Evolutionary conservation across 2,113 vertebrate species (phyloP), one percentile per base, ranked within the genome.

Genomic region (Rafetus swinhoei): DNA sequence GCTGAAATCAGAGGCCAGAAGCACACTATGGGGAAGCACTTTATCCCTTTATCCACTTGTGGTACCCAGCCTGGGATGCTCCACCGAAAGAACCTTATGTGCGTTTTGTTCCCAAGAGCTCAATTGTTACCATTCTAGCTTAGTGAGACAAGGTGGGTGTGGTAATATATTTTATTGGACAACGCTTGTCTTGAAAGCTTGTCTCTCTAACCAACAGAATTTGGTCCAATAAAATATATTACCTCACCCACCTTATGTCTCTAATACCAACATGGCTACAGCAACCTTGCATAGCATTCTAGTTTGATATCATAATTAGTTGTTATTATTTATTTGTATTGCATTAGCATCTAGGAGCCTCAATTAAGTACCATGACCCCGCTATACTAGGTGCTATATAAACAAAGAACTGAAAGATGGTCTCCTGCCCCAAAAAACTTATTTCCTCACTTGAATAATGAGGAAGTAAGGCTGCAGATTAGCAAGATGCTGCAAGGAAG

Each of bases 401-500:
- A 72, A n/a, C 65, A 35, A 16, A 72, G 65, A 72, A 72, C n/a
- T 9, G 3, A 72, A 72, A 72, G 9, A 35, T 19, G 16, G 16
- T 69, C 32, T 69, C 32, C 65, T 69, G 29, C 29, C 62, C 62
- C 15, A 65, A 62, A 65, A 6, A 65, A 3, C 29, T 1, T 72
- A 35, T 72, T 87, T 85, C 59, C 50, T 88, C 81, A 57, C 22
- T 69, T 57, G 57, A 0, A 0, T 65, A 25, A 89, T 13, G 13
- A 89, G 82, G 15, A 9, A 92, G 29, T 54, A 83, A 76, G 15
- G 39, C 11, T 76, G 39, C 15, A 62, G 53, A 35, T 74, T 91
- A 92, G 54, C 52, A 79, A n/a, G 50, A 88, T 16, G 3, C 0
- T 0, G 32, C 18, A 1, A 18, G 82, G 5, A 11, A 11, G 32